Conservation (phyloP, 2,113 vertebrate genomes). For the Lepidothrix coronata region DNA sequence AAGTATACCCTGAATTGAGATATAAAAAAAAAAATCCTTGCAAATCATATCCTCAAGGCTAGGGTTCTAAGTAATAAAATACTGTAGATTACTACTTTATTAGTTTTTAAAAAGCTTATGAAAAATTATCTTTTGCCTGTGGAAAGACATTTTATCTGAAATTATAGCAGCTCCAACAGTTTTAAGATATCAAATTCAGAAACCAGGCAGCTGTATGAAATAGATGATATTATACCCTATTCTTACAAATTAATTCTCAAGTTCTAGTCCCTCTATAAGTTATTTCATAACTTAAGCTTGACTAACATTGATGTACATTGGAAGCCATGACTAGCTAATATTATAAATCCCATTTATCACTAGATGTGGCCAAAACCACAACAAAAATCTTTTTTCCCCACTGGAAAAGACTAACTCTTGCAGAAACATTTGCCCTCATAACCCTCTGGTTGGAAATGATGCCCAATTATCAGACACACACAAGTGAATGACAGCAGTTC, state of each 20-base stretch:
- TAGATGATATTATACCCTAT: conserved; percentile 1
- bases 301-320: conserved; percentile 15
- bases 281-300: conserved; percentile 50
- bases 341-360: neutral
- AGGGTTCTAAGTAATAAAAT: conserved; percentile 78
- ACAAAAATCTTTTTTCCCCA: neutral
- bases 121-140: conserved; percentile 78
- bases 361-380: neutral
- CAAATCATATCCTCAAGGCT: conserved; percentile 71
- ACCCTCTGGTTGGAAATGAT: neutral
- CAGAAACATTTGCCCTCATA: neutral
- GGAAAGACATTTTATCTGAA: conserved; percentile 79
- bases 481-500: neutral
- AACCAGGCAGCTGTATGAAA: conserved; percentile 56
- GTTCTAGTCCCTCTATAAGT: conserved; percentile 42
- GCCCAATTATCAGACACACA: neutral
- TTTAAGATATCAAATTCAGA: conserved; percentile 68
- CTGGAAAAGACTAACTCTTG: neutral
- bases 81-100: conserved; percentile 76
- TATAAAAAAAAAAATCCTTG: conserved; percentile 68
- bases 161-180: conserved; percentile 71
- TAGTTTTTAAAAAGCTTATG: conserved; percentile 76
- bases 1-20: conserved; percentile 45
- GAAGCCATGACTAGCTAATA: neutral
- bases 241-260: conserved; percentile 63